phyloP scores from a whole-genome alignment of 2,113 vertebrate species.

The Tor tambroides region DNA sequence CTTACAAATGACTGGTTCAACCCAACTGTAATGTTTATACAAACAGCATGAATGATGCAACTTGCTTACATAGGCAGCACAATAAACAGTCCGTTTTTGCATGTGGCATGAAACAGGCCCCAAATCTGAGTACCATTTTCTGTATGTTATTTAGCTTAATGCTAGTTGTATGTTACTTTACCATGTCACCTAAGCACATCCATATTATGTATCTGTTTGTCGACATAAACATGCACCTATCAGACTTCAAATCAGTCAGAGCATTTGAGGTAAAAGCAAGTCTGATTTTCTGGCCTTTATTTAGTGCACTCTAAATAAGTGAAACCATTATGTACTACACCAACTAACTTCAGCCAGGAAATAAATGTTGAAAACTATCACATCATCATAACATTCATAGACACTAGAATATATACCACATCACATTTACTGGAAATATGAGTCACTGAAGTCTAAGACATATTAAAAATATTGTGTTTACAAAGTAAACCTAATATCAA shows the following conservation, averaged over 20 bases:
- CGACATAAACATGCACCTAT: not conserved
- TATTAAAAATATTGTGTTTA: constrained; percentile 14
- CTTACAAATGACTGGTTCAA: not conserved
- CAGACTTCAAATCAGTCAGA: constrained; percentile 6
- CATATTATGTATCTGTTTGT: not conserved
- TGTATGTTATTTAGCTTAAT: not conserved
- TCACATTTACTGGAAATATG: constrained; percentile 3
- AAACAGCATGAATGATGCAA: not conserved
- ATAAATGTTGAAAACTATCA: constrained; percentile 28
- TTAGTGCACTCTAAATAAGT: constrained; percentile 23
- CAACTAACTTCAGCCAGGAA: not conserved
- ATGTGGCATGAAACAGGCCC: not conserved
- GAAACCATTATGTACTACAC: not conserved
- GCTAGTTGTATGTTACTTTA: not conserved
- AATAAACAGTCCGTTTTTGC: not conserved
- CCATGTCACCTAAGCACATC: not conserved
- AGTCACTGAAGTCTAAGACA: not conserved
- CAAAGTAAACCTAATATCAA: not conserved
- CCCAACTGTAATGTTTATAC: not conserved
- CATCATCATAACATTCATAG: not conserved
- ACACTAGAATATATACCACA: constrained; percentile 16
- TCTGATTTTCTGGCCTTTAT: not conserved
- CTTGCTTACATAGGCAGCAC: not conserved
- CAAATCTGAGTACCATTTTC: not conserved
- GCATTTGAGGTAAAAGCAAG: not conserved